phyloP scores from a whole-genome alignment of 2,888 invertebrate species.

The Zonitis immaculata region DNA sequence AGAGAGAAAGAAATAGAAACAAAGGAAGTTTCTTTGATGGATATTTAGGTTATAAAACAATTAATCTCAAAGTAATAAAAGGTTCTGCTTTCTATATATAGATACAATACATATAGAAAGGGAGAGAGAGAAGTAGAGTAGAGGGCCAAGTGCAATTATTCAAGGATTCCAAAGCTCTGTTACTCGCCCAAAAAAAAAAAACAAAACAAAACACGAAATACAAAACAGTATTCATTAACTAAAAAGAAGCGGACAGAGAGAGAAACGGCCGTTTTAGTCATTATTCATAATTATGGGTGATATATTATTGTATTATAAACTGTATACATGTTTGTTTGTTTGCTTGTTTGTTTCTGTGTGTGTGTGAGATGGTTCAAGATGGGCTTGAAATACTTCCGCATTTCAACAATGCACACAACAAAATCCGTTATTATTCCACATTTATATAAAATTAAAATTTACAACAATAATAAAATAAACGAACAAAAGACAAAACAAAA shows the following conservation, averaged over 20 bases:
- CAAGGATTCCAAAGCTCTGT: constrained; percentile 10
- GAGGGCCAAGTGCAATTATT: constrained; percentile 6
- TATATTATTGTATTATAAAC: constrained; percentile 14
- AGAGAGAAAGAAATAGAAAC: background rate
- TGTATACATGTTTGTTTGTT: too few relatives aligned
- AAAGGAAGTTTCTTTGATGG: background rate
- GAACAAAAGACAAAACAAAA: background rate
- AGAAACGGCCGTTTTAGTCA: constrained; percentile 17
- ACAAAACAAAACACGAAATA: constrained; percentile 16
- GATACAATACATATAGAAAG: too few relatives aligned
- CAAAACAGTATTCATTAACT: constrained; percentile 20
- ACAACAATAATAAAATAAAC: constrained; percentile 9
- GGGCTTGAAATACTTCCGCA: background rate
- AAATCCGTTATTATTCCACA: background rate
- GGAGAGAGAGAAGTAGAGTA: too few relatives aligned
- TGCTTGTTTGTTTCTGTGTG: too few relatives aligned
- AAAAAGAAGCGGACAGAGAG: constrained; percentile 19
- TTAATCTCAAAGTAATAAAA: constrained; percentile 11
- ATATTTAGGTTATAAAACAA: constrained; percentile 6
- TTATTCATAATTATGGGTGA: constrained; percentile 21
- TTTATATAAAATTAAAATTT: background rate
- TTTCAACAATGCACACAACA: background rate
- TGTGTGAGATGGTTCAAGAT: constrained; percentile 14
- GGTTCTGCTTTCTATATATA: constrained; percentile 4
- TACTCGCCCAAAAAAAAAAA: constrained; percentile 14